A percentile compares a stretch with the other conserved stretches of the same genome.
Evolutionary conservation across 2,797 vertebrate genomes (phyloP).

Genomic region (Coregonus sp.): DNA sequence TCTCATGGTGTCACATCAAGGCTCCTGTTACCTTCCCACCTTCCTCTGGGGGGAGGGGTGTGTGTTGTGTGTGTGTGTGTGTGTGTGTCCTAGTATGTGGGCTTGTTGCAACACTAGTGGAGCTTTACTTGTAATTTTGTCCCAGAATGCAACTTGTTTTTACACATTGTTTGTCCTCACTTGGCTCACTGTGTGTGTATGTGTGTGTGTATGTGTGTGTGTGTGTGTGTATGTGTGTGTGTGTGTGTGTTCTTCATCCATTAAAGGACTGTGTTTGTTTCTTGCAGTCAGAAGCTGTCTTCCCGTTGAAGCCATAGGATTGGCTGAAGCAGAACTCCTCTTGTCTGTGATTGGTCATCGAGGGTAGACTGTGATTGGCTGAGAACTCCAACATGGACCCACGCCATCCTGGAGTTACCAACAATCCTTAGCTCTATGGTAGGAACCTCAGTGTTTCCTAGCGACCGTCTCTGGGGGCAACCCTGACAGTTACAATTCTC

Average conservation of each 20-base stretch:
- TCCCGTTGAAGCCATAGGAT: slow-evolving; percentile 41
- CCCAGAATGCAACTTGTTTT: slow-evolving; percentile 40
- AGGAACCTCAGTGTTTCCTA: slow-evolving; percentile 39
- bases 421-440: slow-evolving; percentile 61
- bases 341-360: slow-evolving; percentile 7
- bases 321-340: slow-evolving; percentile 45
- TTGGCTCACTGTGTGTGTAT: background rate
- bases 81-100: slow-evolving; percentile 35
- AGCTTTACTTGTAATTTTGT: slow-evolving; percentile 52
- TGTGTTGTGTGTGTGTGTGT: slow-evolving; percentile 24
- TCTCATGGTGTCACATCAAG: background rate
- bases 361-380: background rate
- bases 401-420: slow-evolving; percentile 51
- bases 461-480: slow-evolving; percentile 14
- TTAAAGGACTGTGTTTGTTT: background rate
- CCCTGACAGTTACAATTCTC: slow-evolving; percentile 41
- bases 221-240: background rate
- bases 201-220: slow-evolving; percentile 1
- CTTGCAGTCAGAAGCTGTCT: slow-evolving; percentile 50
- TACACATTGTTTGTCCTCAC: slow-evolving; percentile 17
- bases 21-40: background rate
- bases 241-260: background rate
- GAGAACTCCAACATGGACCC: slow-evolving; percentile 60
- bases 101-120: slow-evolving; percentile 56
- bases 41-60: background rate